These are phyloP conservation scores for Chauna torquata DNA, from an alignment of 2,113 vertebrate genomes.

Conservation along the genomic window DNA sequence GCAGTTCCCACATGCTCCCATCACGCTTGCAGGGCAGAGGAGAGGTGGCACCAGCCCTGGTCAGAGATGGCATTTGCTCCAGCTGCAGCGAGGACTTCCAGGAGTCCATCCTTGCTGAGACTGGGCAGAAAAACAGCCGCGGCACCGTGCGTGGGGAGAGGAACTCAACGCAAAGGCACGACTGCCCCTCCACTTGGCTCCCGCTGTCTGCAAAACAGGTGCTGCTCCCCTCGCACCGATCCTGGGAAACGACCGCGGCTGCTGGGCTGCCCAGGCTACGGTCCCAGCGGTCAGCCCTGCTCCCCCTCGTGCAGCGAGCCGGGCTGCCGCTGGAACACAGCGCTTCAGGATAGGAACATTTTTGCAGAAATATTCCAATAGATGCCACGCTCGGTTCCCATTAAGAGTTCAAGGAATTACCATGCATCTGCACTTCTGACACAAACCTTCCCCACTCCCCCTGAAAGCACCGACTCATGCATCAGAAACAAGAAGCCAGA, in stretches of 20 bases:
- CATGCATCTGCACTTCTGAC: rapidly evolving
- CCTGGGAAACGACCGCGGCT: rapidly evolving
- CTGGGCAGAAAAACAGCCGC: neutral
- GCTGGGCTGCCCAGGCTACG: rapidly evolving
- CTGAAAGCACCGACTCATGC: no score
- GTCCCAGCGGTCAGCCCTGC: neutral
- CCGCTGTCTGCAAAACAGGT: rapidly evolving
- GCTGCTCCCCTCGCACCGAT: neutral
- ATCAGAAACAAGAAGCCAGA: rapidly evolving
- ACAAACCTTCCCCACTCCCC: rapidly evolving
- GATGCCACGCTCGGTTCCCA: rapidly evolving
- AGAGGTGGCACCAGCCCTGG: neutral
- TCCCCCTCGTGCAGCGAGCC: rapidly evolving
- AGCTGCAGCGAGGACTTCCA: rapidly evolving
- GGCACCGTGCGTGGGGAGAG: rapidly evolving
- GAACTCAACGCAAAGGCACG: rapidly evolving
- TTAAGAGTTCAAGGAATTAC: rapidly evolving
- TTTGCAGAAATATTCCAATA: rapidly evolving
- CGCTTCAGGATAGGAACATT: rapidly evolving
- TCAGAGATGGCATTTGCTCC: neutral
- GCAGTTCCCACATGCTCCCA: neutral
- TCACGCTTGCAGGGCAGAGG: neutral
- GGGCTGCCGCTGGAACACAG: neutral
- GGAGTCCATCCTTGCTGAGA: neutral
- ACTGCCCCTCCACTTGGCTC: rapidly evolving